phyloP scores from a whole-genome alignment of 2,888 invertebrate genomes.

The Luperina testacea region DNA sequence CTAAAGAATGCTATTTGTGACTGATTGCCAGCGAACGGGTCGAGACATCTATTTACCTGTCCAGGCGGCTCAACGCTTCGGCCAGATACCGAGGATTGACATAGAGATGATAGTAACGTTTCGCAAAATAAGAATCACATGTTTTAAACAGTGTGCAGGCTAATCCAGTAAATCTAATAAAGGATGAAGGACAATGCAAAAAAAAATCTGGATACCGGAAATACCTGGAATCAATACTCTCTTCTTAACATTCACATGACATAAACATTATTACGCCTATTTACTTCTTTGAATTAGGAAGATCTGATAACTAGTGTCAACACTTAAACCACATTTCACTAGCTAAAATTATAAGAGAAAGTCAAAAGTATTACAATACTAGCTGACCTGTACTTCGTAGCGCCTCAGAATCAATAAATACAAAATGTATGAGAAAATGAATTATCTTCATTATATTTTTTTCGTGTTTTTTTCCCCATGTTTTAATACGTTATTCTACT shows the following conservation, averaged over 20 bases:
- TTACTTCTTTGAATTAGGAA: neutral
- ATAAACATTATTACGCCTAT: neutral
- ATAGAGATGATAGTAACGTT: conserved; percentile 45
- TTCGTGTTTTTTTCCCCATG: too few species aligned
- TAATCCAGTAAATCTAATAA: neutral
- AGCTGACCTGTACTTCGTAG: neutral
- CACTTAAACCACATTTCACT: neutral
- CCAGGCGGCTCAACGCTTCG: conserved; percentile 77
- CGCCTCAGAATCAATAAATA: too few species aligned
- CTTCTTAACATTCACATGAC: neutral
- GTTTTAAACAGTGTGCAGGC: neutral
- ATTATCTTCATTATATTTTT: too few species aligned
- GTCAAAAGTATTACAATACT: neutral
- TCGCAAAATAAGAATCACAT: too few species aligned
- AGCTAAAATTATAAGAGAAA: neutral
- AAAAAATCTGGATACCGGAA: neutral
- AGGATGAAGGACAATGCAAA: neutral
- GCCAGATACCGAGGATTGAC: conserved; percentile 50
- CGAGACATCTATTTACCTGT: conserved; percentile 86
- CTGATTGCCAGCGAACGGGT: conserved; percentile 77
- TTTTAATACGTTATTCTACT: too few species aligned
- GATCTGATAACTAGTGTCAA: neutral
- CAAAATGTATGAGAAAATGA: too few species aligned
- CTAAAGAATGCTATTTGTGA: conserved; percentile 73
- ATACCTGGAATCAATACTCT: neutral